phyloP scores from a whole-genome alignment of 2,888 invertebrate species.

The Andrena fulva region DNA sequence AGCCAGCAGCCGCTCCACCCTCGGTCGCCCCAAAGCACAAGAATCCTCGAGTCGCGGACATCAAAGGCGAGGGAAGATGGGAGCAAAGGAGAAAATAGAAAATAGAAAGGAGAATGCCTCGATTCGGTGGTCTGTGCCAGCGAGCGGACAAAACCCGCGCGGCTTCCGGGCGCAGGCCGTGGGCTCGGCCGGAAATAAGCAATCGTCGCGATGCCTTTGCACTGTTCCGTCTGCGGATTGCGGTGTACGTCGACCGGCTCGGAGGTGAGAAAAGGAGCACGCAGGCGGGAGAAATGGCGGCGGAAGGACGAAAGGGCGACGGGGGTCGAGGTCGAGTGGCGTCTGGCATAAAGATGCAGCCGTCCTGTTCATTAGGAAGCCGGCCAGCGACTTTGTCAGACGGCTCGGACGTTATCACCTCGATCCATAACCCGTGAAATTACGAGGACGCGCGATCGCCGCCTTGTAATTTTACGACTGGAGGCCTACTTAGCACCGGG shows the following conservation, averaged over 20 bases:
- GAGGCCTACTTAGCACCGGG: constrained; percentile 57
- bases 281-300: too few relatives aligned
- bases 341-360: constrained; percentile 47
- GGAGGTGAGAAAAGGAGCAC: background rate
- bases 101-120: background rate
- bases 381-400: constrained; percentile 31
- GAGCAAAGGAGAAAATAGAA: background rate
- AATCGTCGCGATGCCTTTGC: constrained; percentile 61
- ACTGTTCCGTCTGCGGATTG: constrained; percentile 32
- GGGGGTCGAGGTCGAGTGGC: constrained; percentile 33
- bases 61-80: background rate
- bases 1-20: background rate
- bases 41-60: constrained; percentile 11
- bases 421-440: constrained; percentile 66
- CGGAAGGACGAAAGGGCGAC: background rate
- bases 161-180: constrained; percentile 9
- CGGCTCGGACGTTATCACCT: constrained; percentile 56
- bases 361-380: constrained; percentile 53
- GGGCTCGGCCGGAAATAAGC: constrained; percentile 62
- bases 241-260: constrained; percentile 14
- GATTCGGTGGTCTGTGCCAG: constrained; percentile 22
- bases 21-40: background rate
- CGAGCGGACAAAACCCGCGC: constrained; percentile 2
- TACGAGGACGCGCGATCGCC: constrained; percentile 48
- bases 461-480: constrained; percentile 70